phyloP scores from a whole-genome alignment of 2,888 invertebrate species.

The Thysanoteuthis rhombus region DNA sequence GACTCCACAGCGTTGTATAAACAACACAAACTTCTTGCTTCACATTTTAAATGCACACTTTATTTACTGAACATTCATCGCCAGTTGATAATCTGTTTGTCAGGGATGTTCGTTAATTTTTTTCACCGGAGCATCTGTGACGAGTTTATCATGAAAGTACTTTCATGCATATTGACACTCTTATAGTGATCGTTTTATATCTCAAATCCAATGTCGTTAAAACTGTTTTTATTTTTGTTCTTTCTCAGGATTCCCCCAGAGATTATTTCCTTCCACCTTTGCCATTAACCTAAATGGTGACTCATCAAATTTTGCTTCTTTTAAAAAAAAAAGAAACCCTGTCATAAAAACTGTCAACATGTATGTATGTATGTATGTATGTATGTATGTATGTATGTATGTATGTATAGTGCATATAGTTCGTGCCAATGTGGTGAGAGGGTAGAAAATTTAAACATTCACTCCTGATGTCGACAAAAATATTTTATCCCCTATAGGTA shows the following conservation, averaged over 20 bases:
- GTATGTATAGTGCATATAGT: too few species aligned
- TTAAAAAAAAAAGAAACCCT: too few species aligned
- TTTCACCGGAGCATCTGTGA: not conserved
- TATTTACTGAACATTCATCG: not conserved
- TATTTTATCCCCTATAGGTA: too few species aligned
- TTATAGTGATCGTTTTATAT: not conserved
- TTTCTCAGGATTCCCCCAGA: not conserved
- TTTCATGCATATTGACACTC: not conserved
- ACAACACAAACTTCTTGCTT: not conserved
- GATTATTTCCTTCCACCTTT: not conserved
- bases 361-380: too few species aligned
- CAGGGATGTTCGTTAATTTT: not conserved
- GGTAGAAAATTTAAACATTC: too few species aligned
- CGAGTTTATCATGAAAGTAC: not conserved
- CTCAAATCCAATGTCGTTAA: not conserved
- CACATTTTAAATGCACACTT: not conserved
- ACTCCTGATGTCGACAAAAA: too few species aligned
- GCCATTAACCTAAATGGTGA: too few species aligned
- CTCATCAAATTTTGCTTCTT: too few species aligned
- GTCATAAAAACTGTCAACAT: too few species aligned
- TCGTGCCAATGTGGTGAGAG: too few species aligned
- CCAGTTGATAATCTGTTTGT: not conserved
- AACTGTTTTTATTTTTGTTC: not conserved
- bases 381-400: too few species aligned
- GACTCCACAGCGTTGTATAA: not conserved